Evolutionary conservation across 2,888 invertebrate species (phyloP), one percentile per base, ranked within the genome.

Genomic region (Harmothoe impar): DNA sequence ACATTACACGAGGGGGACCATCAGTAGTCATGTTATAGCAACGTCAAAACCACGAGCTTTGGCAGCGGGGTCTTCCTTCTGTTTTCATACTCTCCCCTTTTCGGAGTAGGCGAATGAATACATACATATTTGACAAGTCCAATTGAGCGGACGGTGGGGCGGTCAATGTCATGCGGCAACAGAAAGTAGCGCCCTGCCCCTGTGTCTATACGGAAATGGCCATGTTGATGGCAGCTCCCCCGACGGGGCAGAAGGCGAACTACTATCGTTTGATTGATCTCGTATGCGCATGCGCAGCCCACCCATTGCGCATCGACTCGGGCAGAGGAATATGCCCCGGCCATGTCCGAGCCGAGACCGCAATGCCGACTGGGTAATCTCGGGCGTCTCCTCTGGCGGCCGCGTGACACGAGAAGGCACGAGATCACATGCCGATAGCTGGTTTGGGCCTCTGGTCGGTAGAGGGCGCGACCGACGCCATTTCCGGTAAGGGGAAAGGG

Each of bases 401-500:
- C 54, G 25, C 86, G 86, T 54, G 86, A 52, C 86, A 54, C 54
- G 86, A 86, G 86, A 86, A 52, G 52, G 52, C 86, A 86, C 86
- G 86, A 86, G 86, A 86, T 56, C 56, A 86, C 86, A 54, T 56
- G 86, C 29, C 86, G 86, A 86, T 86, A 86, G 54, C 23, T 54
- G 84, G 84, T n/a, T 84, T 25, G 17, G 43, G 17, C 33, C 84
- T 20, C 23, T 12, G 43, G 84, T 23, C 51, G 43, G 84, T 12
- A 84, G 51, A 17, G 51, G 86, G 56, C 43, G 84, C 56, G 54
- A 81, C 81, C 43, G 81, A 17, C 43, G 81, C 25, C 35, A 81
- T 43, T 33, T 33, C 43, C 35, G 77, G 77, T 77, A 25, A 43
- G 12, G 25, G 78, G 78, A 23, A 20, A 25, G 35, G 78, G 31